A percentile compares a stretch with the other conserved stretches of the same genome.
Conservation (phyloP, 2,797 vertebrate genomes). For the Hypotaenidia philippensis region DNA sequence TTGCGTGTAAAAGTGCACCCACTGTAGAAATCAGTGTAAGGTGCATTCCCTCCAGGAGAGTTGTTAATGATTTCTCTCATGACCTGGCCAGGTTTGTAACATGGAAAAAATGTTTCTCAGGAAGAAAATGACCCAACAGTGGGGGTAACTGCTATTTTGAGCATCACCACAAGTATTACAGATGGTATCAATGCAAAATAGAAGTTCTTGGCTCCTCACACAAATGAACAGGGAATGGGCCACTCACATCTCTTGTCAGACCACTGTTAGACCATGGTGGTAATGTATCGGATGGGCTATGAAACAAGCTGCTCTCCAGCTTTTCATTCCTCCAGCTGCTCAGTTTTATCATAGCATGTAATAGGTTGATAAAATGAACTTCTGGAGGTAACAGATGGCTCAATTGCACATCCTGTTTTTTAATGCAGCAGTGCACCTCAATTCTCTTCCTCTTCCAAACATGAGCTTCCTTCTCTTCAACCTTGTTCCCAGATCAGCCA, state of each 20-base stretch:
- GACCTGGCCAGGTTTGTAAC: background rate
- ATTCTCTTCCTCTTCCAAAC: background rate
- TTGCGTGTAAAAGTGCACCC: background rate
- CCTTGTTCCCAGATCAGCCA: background rate
- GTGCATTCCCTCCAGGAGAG: background rate
- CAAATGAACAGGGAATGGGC: background rate
- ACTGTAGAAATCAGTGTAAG: background rate
- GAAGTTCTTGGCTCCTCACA: background rate
- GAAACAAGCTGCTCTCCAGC: background rate
- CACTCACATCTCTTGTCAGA: background rate
- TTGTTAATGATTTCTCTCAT: background rate
- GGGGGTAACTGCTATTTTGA: background rate
- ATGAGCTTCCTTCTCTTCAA: background rate
- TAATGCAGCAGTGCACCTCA: background rate
- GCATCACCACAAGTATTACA: background rate
- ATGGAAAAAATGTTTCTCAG: background rate
- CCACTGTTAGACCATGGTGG: rapidly evolving
- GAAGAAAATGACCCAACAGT: background rate
- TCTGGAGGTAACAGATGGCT: background rate
- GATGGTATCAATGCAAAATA: background rate
- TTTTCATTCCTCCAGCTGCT: background rate
- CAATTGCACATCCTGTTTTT: background rate
- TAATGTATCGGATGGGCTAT: background rate
- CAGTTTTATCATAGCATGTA: background rate
- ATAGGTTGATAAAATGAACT: background rate